Base-by-base conservation (phyloP, 1,140 invertebrate species). In the Aphaenogaster ashmeadi region DNA sequence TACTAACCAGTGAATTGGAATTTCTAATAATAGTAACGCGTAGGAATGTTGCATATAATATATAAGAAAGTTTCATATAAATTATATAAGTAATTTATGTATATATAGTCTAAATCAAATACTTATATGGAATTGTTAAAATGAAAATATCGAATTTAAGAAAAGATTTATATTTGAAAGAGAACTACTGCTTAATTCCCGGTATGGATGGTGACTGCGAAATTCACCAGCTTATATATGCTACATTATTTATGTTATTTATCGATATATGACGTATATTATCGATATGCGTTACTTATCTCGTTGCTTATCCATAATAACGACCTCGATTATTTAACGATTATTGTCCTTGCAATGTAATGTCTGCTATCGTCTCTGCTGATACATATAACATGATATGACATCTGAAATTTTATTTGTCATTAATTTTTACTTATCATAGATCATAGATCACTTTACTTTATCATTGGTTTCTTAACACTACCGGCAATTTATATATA, bases 301-400 rank as follows among this genome's bases (percentile, higher is more conserved):
- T 67, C 5, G 9, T 36, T 11, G 38, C 38, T 67, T 44, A 67
- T 67, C 38, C n/a, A 67, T 44, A 44, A 44, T 67, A 41, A 18
- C 9, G 18, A n/a, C 36, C n/a, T 67, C 64, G 64, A 67, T 67
- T 69, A 69, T 72, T 72, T 72, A 52, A 52, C 27, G 3, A 52
- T 72, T 52, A 72, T 72, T 72, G 8, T 52, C 3, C 2, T 72
- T 52, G 13, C 67, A 15, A 71, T 15, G 8, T 50, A 72, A 72
- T 72, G 8, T 50, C 13, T 52, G 27, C 69, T 72, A 72, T 33
- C 27, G 4, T 33, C 27, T 52, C 7, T 18, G 7, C 2, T 3
- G 21, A 33, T 72, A 50, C 15, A 33, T 50, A 18, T 27, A 47
- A 69, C 6, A 47, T 18, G 9, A 69, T 27, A 44, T 66, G n/a